A percentile compares a stretch with the other conserved stretches of the same genome.
Conservation (phyloP, 2,113 vertebrate species). For the Neodon shergylaensis region DNA sequence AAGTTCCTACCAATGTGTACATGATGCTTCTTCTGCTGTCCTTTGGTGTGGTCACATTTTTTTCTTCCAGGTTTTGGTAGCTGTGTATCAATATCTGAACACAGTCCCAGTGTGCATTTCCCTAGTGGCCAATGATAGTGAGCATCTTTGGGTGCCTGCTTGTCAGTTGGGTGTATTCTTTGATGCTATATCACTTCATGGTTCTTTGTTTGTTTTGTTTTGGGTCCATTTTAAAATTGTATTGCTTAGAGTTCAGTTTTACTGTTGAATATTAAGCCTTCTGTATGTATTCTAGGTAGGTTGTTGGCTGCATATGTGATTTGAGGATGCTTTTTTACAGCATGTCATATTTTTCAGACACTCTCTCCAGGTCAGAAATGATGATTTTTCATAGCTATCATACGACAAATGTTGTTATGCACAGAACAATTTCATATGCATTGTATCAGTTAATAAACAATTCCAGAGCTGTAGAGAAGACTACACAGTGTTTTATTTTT, state of each 20-base stretch:
- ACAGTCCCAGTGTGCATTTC: neutral
- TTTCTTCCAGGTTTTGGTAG: neutral
- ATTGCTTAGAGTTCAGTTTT: neutral
- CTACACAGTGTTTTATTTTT: neutral
- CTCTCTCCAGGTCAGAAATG: slow-evolving; percentile 1
- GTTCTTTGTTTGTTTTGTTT: neutral
- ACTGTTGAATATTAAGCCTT: neutral
- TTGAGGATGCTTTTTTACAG: neutral
- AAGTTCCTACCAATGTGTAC: neutral
- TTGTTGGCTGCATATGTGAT: neutral
- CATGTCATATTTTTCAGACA: neutral
- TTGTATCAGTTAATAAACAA: neutral
- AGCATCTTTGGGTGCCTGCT: neutral
- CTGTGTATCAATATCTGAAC: neutral
- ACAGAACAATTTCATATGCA: neutral
- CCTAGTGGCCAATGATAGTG: neutral
- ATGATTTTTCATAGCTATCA: neutral
- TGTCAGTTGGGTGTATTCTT: neutral
- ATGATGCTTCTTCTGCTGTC: neutral
- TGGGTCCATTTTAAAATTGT: slow-evolving; percentile 13
- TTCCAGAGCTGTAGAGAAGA: neutral
- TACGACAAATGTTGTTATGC: neutral
- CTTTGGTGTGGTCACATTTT: neutral
- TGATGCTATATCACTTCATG: neutral
- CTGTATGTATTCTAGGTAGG: neutral